Conservation (phyloP, 2,888 invertebrate species). For the Pachymerium ferrugineum region DNA sequence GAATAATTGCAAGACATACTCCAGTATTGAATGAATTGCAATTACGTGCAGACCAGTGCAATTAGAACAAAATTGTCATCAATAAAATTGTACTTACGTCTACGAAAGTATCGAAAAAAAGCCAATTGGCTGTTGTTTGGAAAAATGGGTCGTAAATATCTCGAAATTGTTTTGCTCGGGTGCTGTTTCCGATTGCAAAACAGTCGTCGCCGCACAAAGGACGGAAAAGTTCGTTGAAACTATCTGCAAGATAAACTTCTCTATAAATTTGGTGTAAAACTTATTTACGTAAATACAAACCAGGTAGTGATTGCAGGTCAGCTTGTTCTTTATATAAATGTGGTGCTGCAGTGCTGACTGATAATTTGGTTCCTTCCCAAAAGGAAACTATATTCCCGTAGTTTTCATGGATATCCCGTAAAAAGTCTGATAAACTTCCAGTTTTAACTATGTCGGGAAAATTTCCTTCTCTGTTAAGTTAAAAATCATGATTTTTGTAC, state of each 20-base stretch:
- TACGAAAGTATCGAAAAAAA: slow-evolving; percentile 12
- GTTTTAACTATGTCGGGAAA: neutral
- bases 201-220: slow-evolving; percentile 30
- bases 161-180: slow-evolving; percentile 1
- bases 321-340: neutral
- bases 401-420: neutral
- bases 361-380: neutral
- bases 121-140: neutral
- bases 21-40: too few species aligned
- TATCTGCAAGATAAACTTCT: neutral
- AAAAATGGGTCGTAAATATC: slow-evolving; percentile 30
- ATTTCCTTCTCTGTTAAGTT: neutral
- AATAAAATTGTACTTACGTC: neutral
- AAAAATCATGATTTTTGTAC: neutral
- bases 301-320: neutral
- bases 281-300: neutral
- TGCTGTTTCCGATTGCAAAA: neutral
- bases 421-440: neutral
- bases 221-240: slow-evolving; percentile 29
- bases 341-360: neutral
- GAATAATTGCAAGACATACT: too few species aligned
- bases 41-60: neutral
- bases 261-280: neutral
- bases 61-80: neutral
- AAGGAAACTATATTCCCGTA: neutral